Percentiles rank a stretch among this genome's conserved stretches.
These are phyloP conservation scores for Thymallus thymallus DNA, from an alignment of 2,113 vertebrate genomes.

Conservation along the genomic window DNA sequence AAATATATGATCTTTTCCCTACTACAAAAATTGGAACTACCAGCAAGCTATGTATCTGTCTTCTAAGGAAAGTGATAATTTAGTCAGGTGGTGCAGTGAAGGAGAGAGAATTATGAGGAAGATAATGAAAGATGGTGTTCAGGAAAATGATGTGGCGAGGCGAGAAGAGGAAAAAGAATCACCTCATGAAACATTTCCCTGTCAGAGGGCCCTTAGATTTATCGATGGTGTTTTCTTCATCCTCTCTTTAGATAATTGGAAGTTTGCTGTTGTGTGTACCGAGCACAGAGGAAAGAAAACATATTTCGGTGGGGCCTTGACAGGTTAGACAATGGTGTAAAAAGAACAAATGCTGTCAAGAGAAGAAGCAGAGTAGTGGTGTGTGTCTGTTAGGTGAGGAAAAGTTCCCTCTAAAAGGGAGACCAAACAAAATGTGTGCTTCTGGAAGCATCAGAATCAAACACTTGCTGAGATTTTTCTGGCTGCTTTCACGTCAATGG, in stretches of 20 bases:
- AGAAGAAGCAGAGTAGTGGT: not conserved
- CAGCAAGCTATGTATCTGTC: constrained; percentile 21
- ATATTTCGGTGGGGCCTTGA: constrained; percentile 59
- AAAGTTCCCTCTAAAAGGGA: too few species aligned
- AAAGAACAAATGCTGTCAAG: constrained; percentile 50
- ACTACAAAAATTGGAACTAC: too few species aligned
- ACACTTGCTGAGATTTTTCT: not conserved
- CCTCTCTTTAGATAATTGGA: constrained; percentile 69
- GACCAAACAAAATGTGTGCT: too few species aligned
- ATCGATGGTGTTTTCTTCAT: constrained; percentile 52
- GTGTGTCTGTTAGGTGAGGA: not conserved
- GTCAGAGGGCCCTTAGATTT: constrained; percentile 62
- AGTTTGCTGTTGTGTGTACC: constrained; percentile 43
- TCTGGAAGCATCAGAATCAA: not conserved
- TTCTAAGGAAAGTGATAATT: constrained; percentile 6
- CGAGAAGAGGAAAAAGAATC: constrained; percentile 8
- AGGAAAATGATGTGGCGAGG: constrained; percentile 32
- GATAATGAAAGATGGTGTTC: constrained; percentile 28
- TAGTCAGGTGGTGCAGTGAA: not conserved
- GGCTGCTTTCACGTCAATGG: too few species aligned
- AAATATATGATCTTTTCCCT: too few species aligned
- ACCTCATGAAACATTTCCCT: constrained; percentile 52
- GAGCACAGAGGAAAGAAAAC: constrained; percentile 50
- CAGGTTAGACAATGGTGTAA: constrained; percentile 54
- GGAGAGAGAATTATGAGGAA: constrained; percentile 36